Base-by-base conservation (phyloP, 2,888 invertebrate genomes). In the Slavum lentiscoides region DNA sequence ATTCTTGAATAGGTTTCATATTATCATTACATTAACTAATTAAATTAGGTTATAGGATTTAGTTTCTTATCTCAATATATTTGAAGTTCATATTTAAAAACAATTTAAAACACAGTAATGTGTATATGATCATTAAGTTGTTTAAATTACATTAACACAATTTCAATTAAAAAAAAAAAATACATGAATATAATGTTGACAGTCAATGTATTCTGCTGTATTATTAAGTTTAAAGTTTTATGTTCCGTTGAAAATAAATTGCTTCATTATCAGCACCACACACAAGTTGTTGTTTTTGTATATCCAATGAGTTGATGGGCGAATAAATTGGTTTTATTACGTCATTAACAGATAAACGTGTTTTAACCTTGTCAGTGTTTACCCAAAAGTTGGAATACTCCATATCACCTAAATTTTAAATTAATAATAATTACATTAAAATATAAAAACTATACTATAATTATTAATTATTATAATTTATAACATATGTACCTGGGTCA, bases 251-350 rank as follows among this genome's bases (percentile, higher is more conserved):
- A 68, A 94, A 88, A 87, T 94, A 95, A 84, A 96, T 88, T 43
- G 96, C 95, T 88, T 96, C 96, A 86, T 93, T 94, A 85, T 96
- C 96, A 84, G 93, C 92, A 2, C 95, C 94, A 87, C 94, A 95
- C 53, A 96, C 86, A 70, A 96, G 88, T 83, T 91, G 91, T 68
- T 91, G 90, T 84, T 90, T 91, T 84, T 91, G 91, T 77, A 95
- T 90, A 87, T 96, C 93, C 72, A 96, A 88, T 39, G 92, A 91
- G 86, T 96, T 97, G 62, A 96, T 90, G 0, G 96, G 89, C 85
- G 94, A 92, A 83, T 92, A 91, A 84, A 94, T 88, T 21, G 90
- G 89, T 0, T 91, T 90, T 88, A 95, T 91, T 5, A 96, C 86
- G 0, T 93, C 91, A 70, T 90, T 91, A 0, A 94, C 91, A 85